phyloP scores from a whole-genome alignment of 2,113 vertebrate genomes.

The Ctenomys sociabilis region DNA sequence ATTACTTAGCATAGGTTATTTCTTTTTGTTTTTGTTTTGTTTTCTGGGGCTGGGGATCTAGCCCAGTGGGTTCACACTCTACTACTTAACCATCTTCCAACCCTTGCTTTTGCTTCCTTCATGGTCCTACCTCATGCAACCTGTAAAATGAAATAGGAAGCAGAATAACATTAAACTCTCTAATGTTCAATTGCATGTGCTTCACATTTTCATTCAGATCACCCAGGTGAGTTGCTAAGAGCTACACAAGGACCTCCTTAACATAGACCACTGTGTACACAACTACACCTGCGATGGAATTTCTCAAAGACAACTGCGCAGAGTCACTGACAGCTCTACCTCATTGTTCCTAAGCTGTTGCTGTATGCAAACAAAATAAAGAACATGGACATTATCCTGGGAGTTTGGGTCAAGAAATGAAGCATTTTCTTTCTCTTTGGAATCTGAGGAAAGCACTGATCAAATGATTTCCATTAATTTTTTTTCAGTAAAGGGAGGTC shows the following conservation, averaged over 20 bases:
- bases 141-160: neutral
- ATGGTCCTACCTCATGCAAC: neutral
- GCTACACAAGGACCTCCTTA: neutral
- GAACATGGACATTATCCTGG: neutral
- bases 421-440: conserved; percentile 25
- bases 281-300: conserved; percentile 3
- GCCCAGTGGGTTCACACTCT: neutral
- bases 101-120: neutral
- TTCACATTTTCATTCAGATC: neutral
- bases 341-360: conserved; percentile 7
- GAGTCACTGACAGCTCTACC: neutral
- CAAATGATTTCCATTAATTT: neutral
- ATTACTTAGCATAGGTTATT: neutral
- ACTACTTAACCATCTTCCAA: neutral
- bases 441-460: neutral
- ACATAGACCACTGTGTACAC: neutral
- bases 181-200: neutral
- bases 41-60: neutral
- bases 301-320: neutral
- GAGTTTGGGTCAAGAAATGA: conserved; percentile 8
- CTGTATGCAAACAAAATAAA: neutral
- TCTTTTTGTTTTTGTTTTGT: neutral
- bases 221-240: neutral
- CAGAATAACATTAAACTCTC: neutral
- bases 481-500: neutral